Percentiles rank a stretch among this genome's conserved stretches.
Evolutionary conservation across 2,888 invertebrate species (phyloP).

Genomic region (Heliothis peltigera): DNA sequence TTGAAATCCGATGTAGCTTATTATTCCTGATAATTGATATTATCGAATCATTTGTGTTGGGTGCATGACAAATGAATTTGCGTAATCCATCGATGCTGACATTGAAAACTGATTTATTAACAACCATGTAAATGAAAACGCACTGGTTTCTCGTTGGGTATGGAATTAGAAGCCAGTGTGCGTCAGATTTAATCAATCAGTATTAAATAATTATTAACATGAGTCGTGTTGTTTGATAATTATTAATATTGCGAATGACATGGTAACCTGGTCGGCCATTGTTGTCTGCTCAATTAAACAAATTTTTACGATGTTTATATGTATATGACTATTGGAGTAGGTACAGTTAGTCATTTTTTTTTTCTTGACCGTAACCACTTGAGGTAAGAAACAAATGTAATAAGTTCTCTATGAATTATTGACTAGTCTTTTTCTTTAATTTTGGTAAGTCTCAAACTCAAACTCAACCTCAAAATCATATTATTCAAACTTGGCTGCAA

Average conservation of each 20-base stretch:
- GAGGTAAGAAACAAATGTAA: conserved; percentile 6
- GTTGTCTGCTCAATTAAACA: conserved; percentile 28
- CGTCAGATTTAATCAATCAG: conserved; percentile 31
- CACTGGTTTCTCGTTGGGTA: conserved; percentile 19
- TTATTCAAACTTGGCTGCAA: no score
- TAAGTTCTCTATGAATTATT: no score
- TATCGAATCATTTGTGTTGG: conserved; percentile 17
- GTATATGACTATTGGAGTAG: conserved; percentile 3
- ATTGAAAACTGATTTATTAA: conserved; percentile 47
- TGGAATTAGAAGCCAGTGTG: neutral
- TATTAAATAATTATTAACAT: conserved; percentile 39
- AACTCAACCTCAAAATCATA: no score
- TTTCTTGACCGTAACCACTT: no score
- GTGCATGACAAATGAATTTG: conserved; percentile 23
- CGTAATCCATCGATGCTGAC: conserved; percentile 24
- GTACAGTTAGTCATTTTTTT: no score
- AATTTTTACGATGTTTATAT: neutral
- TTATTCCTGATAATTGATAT: conserved; percentile 32
- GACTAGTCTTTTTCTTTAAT: no score
- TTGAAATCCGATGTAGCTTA: conserved; percentile 28
- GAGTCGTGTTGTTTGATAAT: conserved; percentile 23
- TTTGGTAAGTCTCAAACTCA: no score
- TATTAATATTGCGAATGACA: conserved; percentile 30
- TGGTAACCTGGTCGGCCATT: conserved; percentile 14
- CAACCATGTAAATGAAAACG: conserved; percentile 23